These are phyloP conservation scores for Hydrotaea diabolus DNA, from an alignment of 2,888 invertebrate species.

Conservation along the genomic window DNA sequence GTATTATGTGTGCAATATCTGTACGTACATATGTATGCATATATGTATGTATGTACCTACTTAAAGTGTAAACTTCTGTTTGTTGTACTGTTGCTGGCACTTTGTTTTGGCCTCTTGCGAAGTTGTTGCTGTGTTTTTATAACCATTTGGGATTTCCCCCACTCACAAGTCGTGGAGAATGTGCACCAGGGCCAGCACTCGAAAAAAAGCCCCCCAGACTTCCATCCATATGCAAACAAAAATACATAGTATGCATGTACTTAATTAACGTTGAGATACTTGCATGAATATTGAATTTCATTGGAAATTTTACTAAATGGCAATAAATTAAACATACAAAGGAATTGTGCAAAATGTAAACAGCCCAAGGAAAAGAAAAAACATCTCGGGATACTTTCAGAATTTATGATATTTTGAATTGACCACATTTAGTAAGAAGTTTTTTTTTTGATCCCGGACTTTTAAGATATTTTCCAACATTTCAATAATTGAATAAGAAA, in stretches of 20 bases:
- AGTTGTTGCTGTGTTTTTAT: neutral
- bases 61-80: constrained; percentile 7
- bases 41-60: neutral
- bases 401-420: neutral
- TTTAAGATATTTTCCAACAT: too few species aligned
- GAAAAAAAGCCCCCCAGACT: neutral
- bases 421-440: too few species aligned
- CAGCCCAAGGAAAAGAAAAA: neutral
- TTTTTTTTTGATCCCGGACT: too few species aligned
- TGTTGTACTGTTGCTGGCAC: too few species aligned
- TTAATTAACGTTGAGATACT: neutral
- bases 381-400: neutral
- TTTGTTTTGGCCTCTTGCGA: too few species aligned
- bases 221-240: neutral
- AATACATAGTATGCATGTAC: too few species aligned
- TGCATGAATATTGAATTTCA: constrained; percentile 26
- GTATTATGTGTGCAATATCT: too few species aligned
- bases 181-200: neutral
- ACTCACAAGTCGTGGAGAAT: neutral
- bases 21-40: too few species aligned
- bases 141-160: constrained; percentile 50
- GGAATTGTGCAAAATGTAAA: neutral
- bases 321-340: neutral
- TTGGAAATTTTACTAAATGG: neutral
- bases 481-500: too few species aligned